Base-by-base conservation (phyloP, 2,797 vertebrate species). In the Setipinna tenuifilis region DNA sequence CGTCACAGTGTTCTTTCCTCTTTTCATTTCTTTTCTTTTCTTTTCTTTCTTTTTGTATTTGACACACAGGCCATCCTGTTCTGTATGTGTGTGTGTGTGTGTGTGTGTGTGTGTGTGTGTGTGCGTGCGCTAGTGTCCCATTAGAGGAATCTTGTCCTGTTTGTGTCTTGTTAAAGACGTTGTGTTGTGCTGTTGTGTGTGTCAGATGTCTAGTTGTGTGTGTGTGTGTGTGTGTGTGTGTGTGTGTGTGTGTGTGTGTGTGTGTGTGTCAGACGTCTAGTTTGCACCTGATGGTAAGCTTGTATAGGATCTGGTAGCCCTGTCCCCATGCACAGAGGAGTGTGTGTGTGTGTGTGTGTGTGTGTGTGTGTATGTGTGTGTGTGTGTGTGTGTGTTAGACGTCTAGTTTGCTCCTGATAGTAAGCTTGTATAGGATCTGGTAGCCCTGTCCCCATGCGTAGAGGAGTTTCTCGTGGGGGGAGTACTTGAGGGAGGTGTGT, bases 381-480 rank as follows among this genome's bases (percentile, higher is more conserved):
- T 61, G 58, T 61, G 58, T 61, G 58, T 61, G 58, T 61, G 58
- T 61, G 58, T 21, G 2, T 54, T 54, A 14, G 50, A 54, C 14
- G 14, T 54, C 50, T 54, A 54, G 50, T 14, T 48, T 48, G 46
- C 46, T 48, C 4, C 46, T 3, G 4, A 48, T 48, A 10, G 94
- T 94, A 62, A 99, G 96, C 92, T 98, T 98, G 93, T 99, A 99
- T 62, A 99, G 94, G 90, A 99, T 97, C 95, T 99, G 98, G 93
- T 99, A 99, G 9, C 83, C 98, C 0, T 99, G 97, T 0, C 99
- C 98, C 98, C 98, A 99, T 10, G 98, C 98, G 0, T 99, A 99
- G 81, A 99, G 94, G 90, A 98, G 96, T 91, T 96, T 95, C 92
- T 99, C 98, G 0, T 89, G 93, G 0, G 98, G 98, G 91, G 95